Evolutionary conservation across 2,888 invertebrate genomes (phyloP).

Genomic region (Aphidoletes aphidimyza): DNA sequence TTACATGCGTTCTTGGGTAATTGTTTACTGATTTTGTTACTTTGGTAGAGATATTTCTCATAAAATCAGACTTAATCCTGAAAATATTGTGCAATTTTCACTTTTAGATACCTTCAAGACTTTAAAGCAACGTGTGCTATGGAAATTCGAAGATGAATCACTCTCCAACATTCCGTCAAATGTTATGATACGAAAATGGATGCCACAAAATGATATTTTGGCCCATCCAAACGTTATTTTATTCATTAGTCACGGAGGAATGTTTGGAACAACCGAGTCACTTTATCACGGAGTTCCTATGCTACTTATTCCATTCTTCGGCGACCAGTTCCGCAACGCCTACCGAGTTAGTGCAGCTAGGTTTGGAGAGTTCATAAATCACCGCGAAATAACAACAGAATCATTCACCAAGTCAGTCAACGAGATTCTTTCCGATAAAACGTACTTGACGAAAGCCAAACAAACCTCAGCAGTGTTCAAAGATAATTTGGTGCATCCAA

Average conservation of each 20-base stretch:
- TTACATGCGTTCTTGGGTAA: conserved; percentile 59
- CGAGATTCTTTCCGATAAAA: conserved; percentile 64
- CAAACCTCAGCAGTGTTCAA: conserved; percentile 67
- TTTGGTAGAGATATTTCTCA: too few relatives aligned
- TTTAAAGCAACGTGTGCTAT: conserved; percentile 68
- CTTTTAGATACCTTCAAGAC: conserved; percentile 66
- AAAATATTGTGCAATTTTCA: too few relatives aligned
- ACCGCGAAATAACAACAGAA: conserved; percentile 62
- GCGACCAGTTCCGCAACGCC: conserved; percentile 20
- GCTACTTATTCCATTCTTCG: conserved; percentile 57
- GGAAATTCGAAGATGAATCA: conserved; percentile 68
- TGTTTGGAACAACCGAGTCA: conserved; percentile 67
- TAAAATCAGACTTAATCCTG: too few relatives aligned
- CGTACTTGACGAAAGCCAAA: conserved; percentile 65
- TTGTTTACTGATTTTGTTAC: too few relatives aligned
- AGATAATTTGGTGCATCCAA: conserved; percentile 69
- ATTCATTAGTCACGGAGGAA: conserved; percentile 67
- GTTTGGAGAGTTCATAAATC: neutral
- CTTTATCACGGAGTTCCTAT: conserved; percentile 60
- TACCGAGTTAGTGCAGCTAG: conserved; percentile 59
- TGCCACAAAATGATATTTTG: conserved; percentile 69
- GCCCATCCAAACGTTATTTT: conserved; percentile 66
- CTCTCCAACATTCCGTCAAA: conserved; percentile 65
- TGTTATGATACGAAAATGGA: conserved; percentile 68
- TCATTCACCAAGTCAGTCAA: conserved; percentile 63